Percentiles rank a stretch among this genome's conserved stretches.
These are phyloP conservation scores for Poecilia velifera DNA, from an alignment of 2,797 vertebrate species.

Conservation along the genomic window DNA sequence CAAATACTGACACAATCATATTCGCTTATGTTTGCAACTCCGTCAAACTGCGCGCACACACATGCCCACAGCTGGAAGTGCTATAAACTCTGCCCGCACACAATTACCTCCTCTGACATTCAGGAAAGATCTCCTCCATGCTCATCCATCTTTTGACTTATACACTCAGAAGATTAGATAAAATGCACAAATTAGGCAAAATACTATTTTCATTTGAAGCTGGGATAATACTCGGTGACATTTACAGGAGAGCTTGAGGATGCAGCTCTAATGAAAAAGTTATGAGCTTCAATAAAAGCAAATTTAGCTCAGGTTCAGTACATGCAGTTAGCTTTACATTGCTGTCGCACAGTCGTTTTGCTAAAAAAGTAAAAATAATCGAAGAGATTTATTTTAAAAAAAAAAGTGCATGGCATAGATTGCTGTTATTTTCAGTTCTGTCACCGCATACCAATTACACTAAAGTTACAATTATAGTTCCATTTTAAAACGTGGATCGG, in stretches of 20 bases:
- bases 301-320: constrained; percentile 10
- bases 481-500: neutral
- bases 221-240: constrained; percentile 8
- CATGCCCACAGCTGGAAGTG: constrained; percentile 22
- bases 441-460: neutral
- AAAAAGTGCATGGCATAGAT: neutral
- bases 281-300: constrained; percentile 14
- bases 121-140: neutral
- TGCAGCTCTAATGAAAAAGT: constrained; percentile 6
- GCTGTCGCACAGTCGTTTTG: neutral
- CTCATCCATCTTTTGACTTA: constrained; percentile 45
- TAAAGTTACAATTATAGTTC: neutral
- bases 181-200: constrained; percentile 50
- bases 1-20: constrained; percentile 27
- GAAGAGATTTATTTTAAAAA: neutral
- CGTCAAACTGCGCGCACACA: constrained; percentile 13
- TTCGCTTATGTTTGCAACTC: constrained; percentile 10
- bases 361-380: neutral
- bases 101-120: constrained; percentile 43
- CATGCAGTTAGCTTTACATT: constrained; percentile 7
- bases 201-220: constrained; percentile 52
- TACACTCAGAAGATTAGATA: constrained; percentile 50
- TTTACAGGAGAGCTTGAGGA: constrained; percentile 11
- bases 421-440: neutral
- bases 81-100: constrained; percentile 27